Evolutionary conservation across 1,140 invertebrate genomes (phyloP), one percentile per base, ranked within the genome.

Genomic region (Aphidius ervi): DNA sequence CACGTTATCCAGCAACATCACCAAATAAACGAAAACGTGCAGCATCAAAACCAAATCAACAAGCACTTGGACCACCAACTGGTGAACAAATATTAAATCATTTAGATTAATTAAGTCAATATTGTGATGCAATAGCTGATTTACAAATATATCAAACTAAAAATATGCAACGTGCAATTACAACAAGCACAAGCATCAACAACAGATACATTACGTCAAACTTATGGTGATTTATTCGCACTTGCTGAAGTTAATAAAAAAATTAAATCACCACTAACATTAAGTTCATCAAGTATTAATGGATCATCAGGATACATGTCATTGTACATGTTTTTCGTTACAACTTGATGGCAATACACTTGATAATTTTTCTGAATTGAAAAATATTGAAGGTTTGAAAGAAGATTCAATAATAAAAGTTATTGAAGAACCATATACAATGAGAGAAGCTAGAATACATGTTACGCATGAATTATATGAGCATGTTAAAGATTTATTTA

Each of bases 231-330:
- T 71, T 82, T 98, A 58, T 93, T 97, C 77, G 88, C 92, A 1
- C 82, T 97, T 65, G 91, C 93, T 6, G 94, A 95, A 75, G 88
- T 94, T 64, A 93, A 93, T 62, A 94, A 95, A 73, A 79, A 86
- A 59, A 76, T 79, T 41, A 76, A 79, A 58, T 74, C 79, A 58
- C 77, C 72, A 9, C 79, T 83, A 6, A 81, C 84, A 56, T 82
- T 82, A 23, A 82, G 84, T 66, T 75, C 81, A 63, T 82, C 77
- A 50, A 81, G 82, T 69, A 87, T 80, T 99, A 7, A 97, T 98
- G 93, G 97, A 99, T 74, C 83, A 95, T 42, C 96, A 99, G 77
- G 96, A 99, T 72, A 98, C 95, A 0, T 99, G 97, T 72, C 96
- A 97, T 71, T 83, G 96, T 37, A 99, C 97, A 3, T 99, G 97